Conservation (phyloP, 1,140 invertebrate genomes). For the Trichonephila clavata region DNA sequence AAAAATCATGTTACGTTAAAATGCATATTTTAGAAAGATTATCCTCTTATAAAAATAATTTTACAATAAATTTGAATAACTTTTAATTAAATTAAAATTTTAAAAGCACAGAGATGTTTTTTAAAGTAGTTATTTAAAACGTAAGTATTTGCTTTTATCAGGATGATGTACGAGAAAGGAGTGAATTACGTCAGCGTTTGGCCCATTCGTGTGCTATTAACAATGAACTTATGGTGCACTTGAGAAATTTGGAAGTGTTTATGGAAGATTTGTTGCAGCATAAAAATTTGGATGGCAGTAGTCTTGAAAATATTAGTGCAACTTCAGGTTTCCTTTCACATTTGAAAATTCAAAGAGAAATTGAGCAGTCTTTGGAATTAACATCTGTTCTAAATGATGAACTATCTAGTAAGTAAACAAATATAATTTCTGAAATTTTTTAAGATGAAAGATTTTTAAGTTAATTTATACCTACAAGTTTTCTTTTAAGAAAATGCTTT, state of each 20-base stretch:
- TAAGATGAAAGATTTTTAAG: no score
- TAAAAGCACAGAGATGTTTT: no score
- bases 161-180: conserved; percentile 33
- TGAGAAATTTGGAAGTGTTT: conserved; percentile 54
- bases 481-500: no score
- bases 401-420: conserved; percentile 58
- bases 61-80: no score
- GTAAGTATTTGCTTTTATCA: background rate
- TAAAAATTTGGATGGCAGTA: conserved; percentile 50
- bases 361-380: conserved; percentile 33
- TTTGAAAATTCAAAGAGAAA: conserved; percentile 43
- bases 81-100: no score
- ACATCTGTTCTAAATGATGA: conserved; percentile 51
- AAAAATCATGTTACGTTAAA: no score
- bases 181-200: conserved; percentile 14
- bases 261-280: conserved; percentile 62
- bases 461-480: no score
- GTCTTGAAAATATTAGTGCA: conserved; percentile 56
- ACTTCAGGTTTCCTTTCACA: conserved; percentile 24
- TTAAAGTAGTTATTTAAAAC: no score
- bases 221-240: conserved; percentile 60
- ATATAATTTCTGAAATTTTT: background rate
- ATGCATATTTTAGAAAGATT: no score
- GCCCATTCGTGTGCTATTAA: conserved; percentile 51
- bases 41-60: no score